These are phyloP conservation scores for Ecliptopera silaceata DNA, from an alignment of 2,888 invertebrate genomes.

Conservation along the genomic window DNA sequence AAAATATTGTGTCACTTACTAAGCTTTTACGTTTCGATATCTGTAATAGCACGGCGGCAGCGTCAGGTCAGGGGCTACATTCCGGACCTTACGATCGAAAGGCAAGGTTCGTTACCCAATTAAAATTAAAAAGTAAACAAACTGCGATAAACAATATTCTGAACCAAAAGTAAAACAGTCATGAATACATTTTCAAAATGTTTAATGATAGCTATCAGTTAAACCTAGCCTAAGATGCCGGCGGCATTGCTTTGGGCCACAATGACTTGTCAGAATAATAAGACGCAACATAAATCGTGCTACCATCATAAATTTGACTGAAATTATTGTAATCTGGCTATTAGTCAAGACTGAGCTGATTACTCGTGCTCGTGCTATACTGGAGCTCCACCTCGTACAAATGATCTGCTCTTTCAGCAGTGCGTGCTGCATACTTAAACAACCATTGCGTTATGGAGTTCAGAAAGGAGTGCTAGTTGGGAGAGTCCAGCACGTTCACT, in stretches of 20 bases:
- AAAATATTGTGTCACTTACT: too few relatives aligned
- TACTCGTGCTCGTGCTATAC: slow-evolving; percentile 46
- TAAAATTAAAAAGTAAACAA: too few relatives aligned
- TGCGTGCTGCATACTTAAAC: not conserved
- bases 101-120: too few relatives aligned
- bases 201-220: slow-evolving; percentile 31
- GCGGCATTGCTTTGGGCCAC: slow-evolving; percentile 49
- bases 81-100: too few relatives aligned
- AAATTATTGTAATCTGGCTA: slow-evolving; percentile 69
- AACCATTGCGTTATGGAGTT: too few relatives aligned
- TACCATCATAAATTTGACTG: slow-evolving; percentile 58
- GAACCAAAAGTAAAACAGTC: too few relatives aligned
- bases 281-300: slow-evolving; percentile 65
- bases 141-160: too few relatives aligned
- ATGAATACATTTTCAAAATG: slow-evolving; percentile 14
- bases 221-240: slow-evolving; percentile 10
- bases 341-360: slow-evolving; percentile 58
- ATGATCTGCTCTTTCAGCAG: not conserved
- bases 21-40: too few relatives aligned
- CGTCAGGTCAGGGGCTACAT: too few relatives aligned
- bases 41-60: too few relatives aligned
- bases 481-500: too few relatives aligned
- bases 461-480: too few relatives aligned
- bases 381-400: not conserved
- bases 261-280: slow-evolving; percentile 74